phyloP scores from a whole-genome alignment of 2,888 invertebrate species.

The Macrosiphum euphorbiae region DNA sequence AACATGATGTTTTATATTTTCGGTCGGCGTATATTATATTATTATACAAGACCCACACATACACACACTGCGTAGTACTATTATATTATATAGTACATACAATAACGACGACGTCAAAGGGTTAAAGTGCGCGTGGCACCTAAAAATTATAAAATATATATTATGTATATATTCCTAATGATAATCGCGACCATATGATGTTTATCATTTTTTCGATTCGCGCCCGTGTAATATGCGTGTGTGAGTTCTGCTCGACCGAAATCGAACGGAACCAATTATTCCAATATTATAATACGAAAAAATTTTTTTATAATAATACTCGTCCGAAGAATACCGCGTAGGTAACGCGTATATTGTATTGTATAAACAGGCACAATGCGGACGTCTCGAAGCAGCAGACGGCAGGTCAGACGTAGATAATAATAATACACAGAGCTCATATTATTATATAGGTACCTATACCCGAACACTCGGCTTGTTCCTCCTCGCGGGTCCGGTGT shows the following conservation, averaged over 20 bases:
- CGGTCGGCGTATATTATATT: background rate
- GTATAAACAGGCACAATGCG: background rate
- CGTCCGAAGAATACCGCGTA: background rate
- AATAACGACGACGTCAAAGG: constrained; percentile 43
- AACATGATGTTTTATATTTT: constrained; percentile 2
- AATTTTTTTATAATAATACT: background rate
- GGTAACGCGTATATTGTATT: background rate
- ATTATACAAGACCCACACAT: background rate
- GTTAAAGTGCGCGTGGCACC: constrained; percentile 47
- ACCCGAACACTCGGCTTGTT: background rate
- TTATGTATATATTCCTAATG: constrained; percentile 10
- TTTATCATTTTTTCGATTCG: constrained; percentile 42
- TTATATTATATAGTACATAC: background rate
- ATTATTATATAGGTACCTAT: background rate
- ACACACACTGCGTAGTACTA: background rate
- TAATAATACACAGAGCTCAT: background rate
- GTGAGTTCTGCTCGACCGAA: background rate
- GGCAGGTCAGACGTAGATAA: background rate
- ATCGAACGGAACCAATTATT: constrained; percentile 20
- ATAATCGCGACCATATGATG: constrained; percentile 31
- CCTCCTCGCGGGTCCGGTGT: background rate
- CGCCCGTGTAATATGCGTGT: background rate
- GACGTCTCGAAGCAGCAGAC: background rate
- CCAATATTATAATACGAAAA: background rate
- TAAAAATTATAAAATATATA: background rate